Evolutionary conservation across 2,888 invertebrate species (phyloP), one percentile per base, ranked within the genome.

Genomic region (Heliconius aoede): DNA sequence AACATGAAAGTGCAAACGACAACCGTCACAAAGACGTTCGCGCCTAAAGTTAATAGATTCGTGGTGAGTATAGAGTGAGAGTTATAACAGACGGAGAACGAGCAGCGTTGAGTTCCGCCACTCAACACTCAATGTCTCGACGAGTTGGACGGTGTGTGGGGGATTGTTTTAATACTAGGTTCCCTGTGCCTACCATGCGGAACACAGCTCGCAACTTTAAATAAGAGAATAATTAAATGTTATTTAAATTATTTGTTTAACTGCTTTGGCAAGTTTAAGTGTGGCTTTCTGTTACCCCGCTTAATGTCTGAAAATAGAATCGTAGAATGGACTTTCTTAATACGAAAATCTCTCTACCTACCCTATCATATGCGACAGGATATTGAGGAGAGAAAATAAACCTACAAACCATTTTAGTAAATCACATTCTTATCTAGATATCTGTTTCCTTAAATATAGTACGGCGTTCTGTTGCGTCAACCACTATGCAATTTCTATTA

Each of bases 41-140:
- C 91, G 79, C 90, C 95, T 36, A 97, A 97, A 95, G 98, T 98
- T 83, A 98, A 98, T 90, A 95, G 98, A 95, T 98, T 98, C 95
- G 98, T 98, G 96, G 98, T 98, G 91, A 97, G 98, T 96, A 46
- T 7, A 15, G 7, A 24, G 36, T 24, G n/a, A n/a, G n/a, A 24
- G 36, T 5, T 64, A n/a, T 30, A 32, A 21, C 4, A 13, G 61
- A n/a, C n/a, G 4, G 7, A 32, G 9, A 30, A 9, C 24, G 26
- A 5, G 26, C 60, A 24, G 60, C 60, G 60, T 60, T 60, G 60
- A 28, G 60, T 4, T 28, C 15, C 26, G 18, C 60, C 13, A 24
- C 15, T 26, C 15, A 60, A 60, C 24, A 58, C 13, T 1, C 58
- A 58, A 58, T 60, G 26, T 26, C 26, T 26, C 26, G 5, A 28